Base-by-base conservation (phyloP, 2,113 vertebrate genomes). In the Butorides virescens region DNA sequence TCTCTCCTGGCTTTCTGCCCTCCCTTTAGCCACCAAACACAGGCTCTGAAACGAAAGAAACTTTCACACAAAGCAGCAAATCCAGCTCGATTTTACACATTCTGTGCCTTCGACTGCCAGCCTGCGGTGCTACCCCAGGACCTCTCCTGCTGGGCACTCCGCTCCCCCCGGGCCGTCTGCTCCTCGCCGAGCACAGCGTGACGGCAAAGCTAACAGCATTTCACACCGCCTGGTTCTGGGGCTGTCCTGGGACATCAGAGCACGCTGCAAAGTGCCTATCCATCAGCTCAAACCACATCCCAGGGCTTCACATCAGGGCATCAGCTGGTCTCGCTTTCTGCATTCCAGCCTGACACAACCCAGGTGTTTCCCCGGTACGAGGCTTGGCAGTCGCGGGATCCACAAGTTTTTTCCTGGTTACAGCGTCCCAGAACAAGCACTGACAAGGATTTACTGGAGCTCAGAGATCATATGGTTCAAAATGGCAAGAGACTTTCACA, bases 41-140 rank as follows among this genome's bases (percentile, higher is more conserved):
- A 70, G 44, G 56, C 47, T 74, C 47, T 62, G 75, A 53, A 66
- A 86, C 0, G 0, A 77, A 62, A 90, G 66, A 56, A 32, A 75
- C 37, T 90, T 85, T 88, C 89, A 90, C 87, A 93, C 62, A 32
- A 49, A 93, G 22, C 82, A 88, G 82, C 82, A 86, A 80, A 91
- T 78, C 55, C 67, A 94, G 47, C 65, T 88, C 72, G 14, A 21
- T 74, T 91, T 84, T 68, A 52, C 58, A 72, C 47, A 20, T 36
- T 37, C 65, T 90, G 47, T 71, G 47, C 46, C 76, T 74, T 34
- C 0, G 4, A 34, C 52, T 46, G 36, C 74, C 91, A 82, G 92
- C 47, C 80, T 5, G 2, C 9, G 44, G 6, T 39, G 62, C 61
- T 63, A 13, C 85, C 56, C 20, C 49, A 30, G 68, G 59, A 66